Base-by-base conservation (phyloP, 2,888 invertebrate species). In the Sarcophaga variegata region DNA sequence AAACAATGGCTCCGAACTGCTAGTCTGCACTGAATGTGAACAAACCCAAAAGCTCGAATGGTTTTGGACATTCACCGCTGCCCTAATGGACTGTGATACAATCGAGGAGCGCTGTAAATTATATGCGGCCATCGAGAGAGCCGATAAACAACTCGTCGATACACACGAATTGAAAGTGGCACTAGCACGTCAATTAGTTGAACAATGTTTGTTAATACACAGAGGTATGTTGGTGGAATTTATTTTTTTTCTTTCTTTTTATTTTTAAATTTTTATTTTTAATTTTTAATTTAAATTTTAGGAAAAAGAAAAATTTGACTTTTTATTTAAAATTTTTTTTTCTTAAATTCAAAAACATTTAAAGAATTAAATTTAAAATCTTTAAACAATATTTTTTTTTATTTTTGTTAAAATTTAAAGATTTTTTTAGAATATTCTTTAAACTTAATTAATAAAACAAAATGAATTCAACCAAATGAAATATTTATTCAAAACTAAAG, bases 71-170 rank as follows among this genome's bases (percentile, higher is more conserved):
- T 90, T 90, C 62, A 87, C 87, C 67, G 89, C 90, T 37, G 89
- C 90, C 12, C 83, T 90, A 45, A 86, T 86, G 64, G 90, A 90
- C 81, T 90, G 90, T 80, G 90, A 90, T 83, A 86, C 90, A n/a
- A 89, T 90, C 62, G 90, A 90, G 86, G 88, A 90, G 76, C 90
- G 90, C 47, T 90, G 90, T 77, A 90, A 90, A 78, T 84, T 90
- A 59, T 90, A 90, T 77, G 90, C 90, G 81, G 90, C 90, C 74
- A 89, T 90, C 64, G 90, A 90, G 37, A 87, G 90, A 8, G 90
- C 90, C 79, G 90, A 90, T 10, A 81, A 80, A 37, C 89, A 90
- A 62, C 89, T 90, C 4, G 88, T 90, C 82, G 90, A 90, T 37
- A 87, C 90, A 79, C 90, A 90, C 72, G 90, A 90, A 86, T 88